Base-by-base conservation (phyloP, 2,888 invertebrate genomes). In the Acleris literana region DNA sequence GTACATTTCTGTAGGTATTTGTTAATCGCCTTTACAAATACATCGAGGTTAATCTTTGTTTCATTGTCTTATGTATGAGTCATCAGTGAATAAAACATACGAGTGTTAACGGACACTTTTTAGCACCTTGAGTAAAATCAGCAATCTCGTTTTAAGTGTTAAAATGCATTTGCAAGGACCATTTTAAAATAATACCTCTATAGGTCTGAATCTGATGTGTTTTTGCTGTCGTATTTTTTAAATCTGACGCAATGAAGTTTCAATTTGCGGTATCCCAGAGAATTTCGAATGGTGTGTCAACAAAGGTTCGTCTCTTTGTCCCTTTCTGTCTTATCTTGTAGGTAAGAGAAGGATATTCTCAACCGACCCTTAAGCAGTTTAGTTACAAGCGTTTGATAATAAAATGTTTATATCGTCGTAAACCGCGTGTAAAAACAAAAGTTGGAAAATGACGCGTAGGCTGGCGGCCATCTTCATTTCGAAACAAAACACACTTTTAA, bases 391-490 rank as follows among this genome's bases (percentile, higher is more conserved):
- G 59, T 62, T 39, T 46, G 51, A 53, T 61, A 66, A 68, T 71
- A 68, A 70, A 70, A 68, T 63, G 65, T 75, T 76, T 70, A 77
- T 70, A 68, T 54, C 49, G 60, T 63, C 70, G 71, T 71, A 72
- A 71, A 70, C 62, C 63, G 57, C 51, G 52, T 62, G 63, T 72
- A 71, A 74, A 74, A 76, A 72, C 70, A 68, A 65, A 70, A 72
- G 68, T 70, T 68, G 49, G 55, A 72, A 76, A 75, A 80, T 76
- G 76, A 74, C 71, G 83, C 81, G 86, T 85, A 80, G 84, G 85
- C 72, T 73, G 81, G 71, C 69, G 64, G 69, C 70, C 76, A 78
- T 78, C 81, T 81, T 77, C 72, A 78, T 74, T 78, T 77, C 71
- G 71, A 75, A 77, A 79, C 80, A 77, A 78, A 73, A 74, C 71